These are phyloP conservation scores for Diaperis boleti DNA, from an alignment of 2,888 invertebrate genomes.

Conservation along the genomic window DNA sequence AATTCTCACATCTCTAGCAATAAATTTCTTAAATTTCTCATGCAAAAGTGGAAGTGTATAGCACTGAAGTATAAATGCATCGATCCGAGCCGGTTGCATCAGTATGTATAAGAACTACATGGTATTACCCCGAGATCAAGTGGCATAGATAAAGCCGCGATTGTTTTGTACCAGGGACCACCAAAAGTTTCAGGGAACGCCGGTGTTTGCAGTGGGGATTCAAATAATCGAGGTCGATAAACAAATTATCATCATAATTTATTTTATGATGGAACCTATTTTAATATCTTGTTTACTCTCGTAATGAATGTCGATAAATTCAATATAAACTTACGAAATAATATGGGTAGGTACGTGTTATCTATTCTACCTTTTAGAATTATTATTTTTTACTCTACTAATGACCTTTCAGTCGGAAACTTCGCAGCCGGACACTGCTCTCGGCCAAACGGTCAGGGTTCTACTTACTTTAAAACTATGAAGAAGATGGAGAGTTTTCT, in stretches of 20 bases:
- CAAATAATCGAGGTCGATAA: not conserved
- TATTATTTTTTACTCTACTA: no score
- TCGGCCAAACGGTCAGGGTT: no score
- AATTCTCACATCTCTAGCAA: not conserved
- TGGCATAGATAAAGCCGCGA: conserved; percentile 61
- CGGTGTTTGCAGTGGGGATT: not conserved
- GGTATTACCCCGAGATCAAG: conserved; percentile 57
- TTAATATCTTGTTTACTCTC: no score
- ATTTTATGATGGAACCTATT: no score
- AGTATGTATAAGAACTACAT: conserved; percentile 40
- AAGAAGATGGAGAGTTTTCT: no score
- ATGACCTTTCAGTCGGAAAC: no score
- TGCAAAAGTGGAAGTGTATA: not conserved
- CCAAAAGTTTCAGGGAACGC: conserved; percentile 41
- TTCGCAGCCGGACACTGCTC: no score
- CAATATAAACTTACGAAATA: no score
- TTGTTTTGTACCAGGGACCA: conserved; percentile 57
- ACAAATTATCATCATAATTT: not conserved
- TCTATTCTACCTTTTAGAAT: no score
- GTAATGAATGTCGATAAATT: no score
- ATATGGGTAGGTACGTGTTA: no score
- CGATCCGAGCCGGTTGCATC: conserved; percentile 36
- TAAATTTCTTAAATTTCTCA: not conserved
- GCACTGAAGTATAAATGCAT: conserved; percentile 15
- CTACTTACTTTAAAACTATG: no score